These are phyloP conservation scores for Agrochola litura DNA, from an alignment of 2,888 invertebrate species.

Conservation along the genomic window DNA sequence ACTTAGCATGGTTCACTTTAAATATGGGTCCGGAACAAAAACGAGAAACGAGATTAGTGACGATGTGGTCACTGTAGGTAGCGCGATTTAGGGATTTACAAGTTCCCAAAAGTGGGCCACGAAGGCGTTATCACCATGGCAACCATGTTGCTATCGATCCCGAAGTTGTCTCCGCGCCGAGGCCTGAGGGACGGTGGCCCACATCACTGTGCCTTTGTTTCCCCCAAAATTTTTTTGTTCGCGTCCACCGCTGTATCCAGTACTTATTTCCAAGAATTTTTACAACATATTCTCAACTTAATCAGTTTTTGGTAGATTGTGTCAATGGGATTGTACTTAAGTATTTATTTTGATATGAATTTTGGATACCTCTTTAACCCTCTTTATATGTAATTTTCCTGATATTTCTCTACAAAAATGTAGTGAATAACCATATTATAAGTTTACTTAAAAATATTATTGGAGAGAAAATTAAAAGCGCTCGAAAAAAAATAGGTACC, in stretches of 20 bases:
- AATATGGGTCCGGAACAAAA: not conserved
- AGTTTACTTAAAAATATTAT: too few species aligned
- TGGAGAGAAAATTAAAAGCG: not conserved
- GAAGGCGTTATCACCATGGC: conserved; percentile 64
- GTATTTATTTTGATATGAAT: not conserved
- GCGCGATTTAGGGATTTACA: conserved; percentile 36
- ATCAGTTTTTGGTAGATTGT: not conserved
- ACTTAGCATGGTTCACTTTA: not conserved
- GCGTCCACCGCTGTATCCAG: not conserved
- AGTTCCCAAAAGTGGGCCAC: conserved; percentile 62
- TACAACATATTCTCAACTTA: not conserved
- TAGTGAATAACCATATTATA: too few species aligned
- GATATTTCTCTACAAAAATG: not conserved
- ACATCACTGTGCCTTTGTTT: conserved; percentile 51
- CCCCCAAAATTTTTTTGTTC: conserved; percentile 24
- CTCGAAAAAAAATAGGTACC: too few species aligned
- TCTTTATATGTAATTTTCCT: not conserved
- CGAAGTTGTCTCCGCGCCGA: conserved; percentile 50
- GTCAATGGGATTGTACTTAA: not conserved
- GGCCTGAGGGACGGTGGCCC: conserved; percentile 43
- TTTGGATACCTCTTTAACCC: not conserved
- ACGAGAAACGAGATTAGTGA: conserved; percentile 20
- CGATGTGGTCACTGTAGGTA: conserved; percentile 32
- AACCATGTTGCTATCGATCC: conserved; percentile 65
- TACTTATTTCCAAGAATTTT: not conserved